Base-by-base conservation (phyloP, 2,797 vertebrate species). In the Tokudaia tokunoshimensis region DNA sequence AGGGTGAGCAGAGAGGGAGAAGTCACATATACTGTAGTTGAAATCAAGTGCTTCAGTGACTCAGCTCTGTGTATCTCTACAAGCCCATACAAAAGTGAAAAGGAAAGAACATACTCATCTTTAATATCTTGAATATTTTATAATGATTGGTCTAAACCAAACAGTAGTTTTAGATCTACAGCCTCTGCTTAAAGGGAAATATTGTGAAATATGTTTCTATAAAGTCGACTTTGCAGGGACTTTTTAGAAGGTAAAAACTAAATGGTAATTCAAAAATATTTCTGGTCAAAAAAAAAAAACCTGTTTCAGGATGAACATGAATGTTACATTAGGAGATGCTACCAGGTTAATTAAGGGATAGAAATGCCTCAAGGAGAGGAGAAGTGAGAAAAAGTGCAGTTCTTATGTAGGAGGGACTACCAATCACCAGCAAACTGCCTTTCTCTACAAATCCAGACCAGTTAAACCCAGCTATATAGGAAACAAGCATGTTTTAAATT, bases 211-310 rank as follows among this genome's bases (percentile, higher is more conserved):
- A 80, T 47, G 11, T 78, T 90, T 82, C 70, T 76, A 44, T 81
- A 89, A 80, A 37, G 20, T 44, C 55, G 29, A 93, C 37, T 55
- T 92, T 95, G 20, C 55, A 52, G 8, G 61, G 15, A 34, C 61
- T 57, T 61, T 67, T 78, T 55, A 65, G 70, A 91, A 93, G 41
- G 31, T 47, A 88, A 95, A 95, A 83, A 89, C 82, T 86, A 89
- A 92, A 92, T 57, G 80, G 20, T 29, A 94, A 89, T 8, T 92
- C 14, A 89, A 81, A 82, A 91, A 63, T 41, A 47, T 22, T 26
- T 47, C 57, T 91, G 3, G 7, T 20, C 0, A 74, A 94, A 31
- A 92, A 94, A 65, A 29, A 65, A 65, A 65, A 12, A 79, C 67
- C 12, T 34, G 2, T 41, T 97, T 75, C 59, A 50, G 93, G 91